Evolutionary conservation across 2,888 invertebrate genomes (phyloP), one percentile per base, ranked within the genome.

Genomic region (Aphodius granarius): DNA sequence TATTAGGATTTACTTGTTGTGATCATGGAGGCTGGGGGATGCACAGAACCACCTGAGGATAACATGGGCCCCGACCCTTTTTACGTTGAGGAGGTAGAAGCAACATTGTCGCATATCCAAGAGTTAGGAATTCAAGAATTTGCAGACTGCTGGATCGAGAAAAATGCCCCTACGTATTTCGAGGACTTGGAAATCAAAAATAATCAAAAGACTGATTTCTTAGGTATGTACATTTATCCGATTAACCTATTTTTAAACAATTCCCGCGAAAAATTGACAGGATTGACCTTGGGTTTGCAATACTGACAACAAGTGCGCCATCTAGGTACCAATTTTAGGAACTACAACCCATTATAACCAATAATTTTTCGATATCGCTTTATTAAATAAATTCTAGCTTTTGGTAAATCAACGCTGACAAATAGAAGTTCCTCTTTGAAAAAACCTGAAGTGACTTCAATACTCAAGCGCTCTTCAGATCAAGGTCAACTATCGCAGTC

Each of bases 51-150:
- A 89, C 88, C 91, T 74, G 88, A 91, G 64, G 91, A 91, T 17
- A 87, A 90, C 68, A 90, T 90, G 62, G 91, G 92, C 0, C 95
- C 95, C 0, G 94, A 95, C 77, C 91, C 94, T 0, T 94, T 96
- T 86, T 95, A 96, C 82, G 94, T 97, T 0, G 96, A 97, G 87
- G 97, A 97, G 86, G 96, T 94, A 72, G 94, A 95, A 85, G 95
- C 95, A 78, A 96, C 96, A 1, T 86, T 97, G 2, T 92, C 93
- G 72, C 91, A 95, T 79, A 88, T 95, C 0, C 92, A 93, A 81
- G 93, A 94, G 79, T 91, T 95, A 15, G 95, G 95, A 3, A 89
- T 95, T 18, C 90, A 94, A 77, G 92, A 92, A 79, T 88, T 95
- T 72, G 91, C 94, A 9, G 90, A 91, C 64, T 89, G 91, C 9